Evolutionary conservation across 64 coral and sea anemone species (phyloP), one percentile per base, ranked within the genome.

Genomic region (Porites lutea): DNA sequence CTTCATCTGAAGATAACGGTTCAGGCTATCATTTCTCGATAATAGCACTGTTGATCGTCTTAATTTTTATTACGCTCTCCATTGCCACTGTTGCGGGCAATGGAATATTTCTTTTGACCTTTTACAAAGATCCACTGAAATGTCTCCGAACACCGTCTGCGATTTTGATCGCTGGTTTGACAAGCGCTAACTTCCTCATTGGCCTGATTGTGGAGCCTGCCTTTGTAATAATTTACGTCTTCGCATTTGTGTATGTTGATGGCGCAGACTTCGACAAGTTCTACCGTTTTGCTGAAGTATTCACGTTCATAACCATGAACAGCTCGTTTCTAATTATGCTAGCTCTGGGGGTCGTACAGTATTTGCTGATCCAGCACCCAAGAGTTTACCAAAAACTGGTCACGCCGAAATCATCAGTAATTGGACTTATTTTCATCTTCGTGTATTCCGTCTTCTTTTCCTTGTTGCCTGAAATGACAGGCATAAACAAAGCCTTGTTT

Each of bases 371-470:
- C 21, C 89, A 78, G 23, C 78, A 77, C 11, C 93, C 96, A 4
- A 91, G 82, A 46, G 15, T 69, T 15, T 98, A 85, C 78, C 59
- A 86, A 44, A 79, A 67, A 4, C 57, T 44, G 57, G 79, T 98
- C 16, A 92, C 66, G 14, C 74, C 65, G 11, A 18, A 4, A 1
- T 89, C 92, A 53, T 64, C 96, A 0, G n/a, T 89, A 0, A 7
- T 18, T 20, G 83, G 77, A 27, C 71, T 98, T 3, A 46, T 70
- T 22, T 20, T 12, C 2, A 75, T 95, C 13, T 95, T 89, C 93
- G 2, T 95, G 8, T 98, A 98, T 59, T 78, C 96, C 53, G 92
- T 98, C 60, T 66, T 98, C 13, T 98, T 98, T 72, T 93, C 93
- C 0, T 52, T 95, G 46, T 20, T 98, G 60, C 96, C 96, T 19